Evolutionary conservation across 2,888 invertebrate species (phyloP).

Genomic region (Sericinus montela): DNA sequence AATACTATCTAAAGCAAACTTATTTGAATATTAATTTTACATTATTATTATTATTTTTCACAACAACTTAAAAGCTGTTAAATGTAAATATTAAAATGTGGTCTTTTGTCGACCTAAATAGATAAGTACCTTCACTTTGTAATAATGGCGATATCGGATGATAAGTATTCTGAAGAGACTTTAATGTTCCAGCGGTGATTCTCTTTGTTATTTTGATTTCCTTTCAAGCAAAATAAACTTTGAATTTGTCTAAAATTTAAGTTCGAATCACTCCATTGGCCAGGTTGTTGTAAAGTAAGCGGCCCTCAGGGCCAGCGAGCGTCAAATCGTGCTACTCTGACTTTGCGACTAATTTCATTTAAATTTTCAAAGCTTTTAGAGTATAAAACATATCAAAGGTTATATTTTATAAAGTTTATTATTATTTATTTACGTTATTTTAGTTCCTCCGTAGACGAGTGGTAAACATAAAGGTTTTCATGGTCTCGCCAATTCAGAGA

Average conservation of each 20-base stretch:
- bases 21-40: too few relatives aligned
- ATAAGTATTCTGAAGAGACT: too few relatives aligned
- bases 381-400: conserved; percentile 15
- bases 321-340: conserved; percentile 11
- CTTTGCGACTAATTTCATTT: conserved; percentile 18
- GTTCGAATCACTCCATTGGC: conserved; percentile 9
- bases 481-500: too few relatives aligned
- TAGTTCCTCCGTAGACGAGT: too few relatives aligned
- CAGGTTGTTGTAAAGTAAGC: conserved; percentile 7
- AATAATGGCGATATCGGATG: too few relatives aligned
- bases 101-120: too few relatives aligned
- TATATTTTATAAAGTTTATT: conserved; percentile 2
- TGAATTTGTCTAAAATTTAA: conserved; percentile 17
- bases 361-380: conserved; percentile 16
- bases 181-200: conserved; percentile 25
- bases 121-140: too few relatives aligned
- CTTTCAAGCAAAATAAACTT: conserved; percentile 28
- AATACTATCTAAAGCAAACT: too few relatives aligned
- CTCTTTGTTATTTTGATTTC: conserved; percentile 38
- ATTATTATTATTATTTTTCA: too few relatives aligned
- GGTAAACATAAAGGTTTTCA: too few relatives aligned
- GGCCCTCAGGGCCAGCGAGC: conserved; percentile 10
- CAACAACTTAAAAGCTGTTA: too few relatives aligned
- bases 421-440: conserved; percentile 4
- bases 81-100: too few relatives aligned